phyloP scores from a whole-genome alignment of 2,888 invertebrate species.

The Nemurella pictetii region DNA sequence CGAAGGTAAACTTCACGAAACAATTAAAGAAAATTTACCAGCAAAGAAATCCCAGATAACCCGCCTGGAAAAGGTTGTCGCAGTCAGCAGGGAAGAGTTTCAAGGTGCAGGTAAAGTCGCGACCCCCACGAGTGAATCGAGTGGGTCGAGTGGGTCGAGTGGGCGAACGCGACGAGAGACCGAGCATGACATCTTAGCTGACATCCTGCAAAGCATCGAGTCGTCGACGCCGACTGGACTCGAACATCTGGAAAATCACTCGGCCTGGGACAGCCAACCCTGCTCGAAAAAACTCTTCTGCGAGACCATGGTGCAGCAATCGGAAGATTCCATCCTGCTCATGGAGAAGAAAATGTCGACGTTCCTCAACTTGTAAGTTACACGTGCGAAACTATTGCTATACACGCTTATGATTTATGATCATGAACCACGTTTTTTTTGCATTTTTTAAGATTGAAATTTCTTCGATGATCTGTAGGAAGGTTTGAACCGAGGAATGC shows the following conservation, averaged over 20 bases:
- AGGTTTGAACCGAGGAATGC: background rate
- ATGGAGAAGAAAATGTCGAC: conserved; percentile 83
- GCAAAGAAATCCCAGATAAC: background rate
- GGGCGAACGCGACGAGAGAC: background rate
- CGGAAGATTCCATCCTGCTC: conserved; percentile 67
- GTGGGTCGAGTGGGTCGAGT: too few relatives aligned
- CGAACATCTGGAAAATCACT: conserved; percentile 49
- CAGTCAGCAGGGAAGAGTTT: background rate
- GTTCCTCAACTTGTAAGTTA: conserved; percentile 71
- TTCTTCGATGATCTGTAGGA: background rate
- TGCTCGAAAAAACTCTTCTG: conserved; percentile 80
- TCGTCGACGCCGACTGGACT: conserved; percentile 14
- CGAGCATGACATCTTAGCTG: conserved; percentile 33
- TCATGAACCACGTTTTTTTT: background rate
- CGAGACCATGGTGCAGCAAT: conserved; percentile 70
- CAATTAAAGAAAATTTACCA: background rate
- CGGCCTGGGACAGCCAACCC: conserved; percentile 73
- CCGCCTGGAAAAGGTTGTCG: background rate
- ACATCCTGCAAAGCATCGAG: conserved; percentile 38
- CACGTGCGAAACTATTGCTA: background rate
- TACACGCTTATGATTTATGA: background rate
- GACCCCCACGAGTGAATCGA: background rate
- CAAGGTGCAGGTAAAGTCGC: background rate
- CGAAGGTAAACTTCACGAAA: background rate
- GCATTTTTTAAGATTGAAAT: background rate